Evolutionary conservation across 2,113 vertebrate species (phyloP).

Genomic region (Sarotherodon lohbergeri): DNA sequence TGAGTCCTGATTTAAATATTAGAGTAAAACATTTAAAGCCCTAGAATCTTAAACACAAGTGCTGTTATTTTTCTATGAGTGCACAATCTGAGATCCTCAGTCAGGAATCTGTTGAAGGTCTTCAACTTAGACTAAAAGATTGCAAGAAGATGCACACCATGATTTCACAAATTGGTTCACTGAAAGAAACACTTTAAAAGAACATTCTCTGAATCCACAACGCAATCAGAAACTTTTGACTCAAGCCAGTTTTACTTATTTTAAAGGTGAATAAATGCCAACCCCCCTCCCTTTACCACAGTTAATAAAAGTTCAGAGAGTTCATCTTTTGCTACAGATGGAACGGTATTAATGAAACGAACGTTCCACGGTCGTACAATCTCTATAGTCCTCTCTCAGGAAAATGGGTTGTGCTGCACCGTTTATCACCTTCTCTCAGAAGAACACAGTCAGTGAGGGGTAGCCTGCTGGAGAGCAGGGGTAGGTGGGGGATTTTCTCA

Average conservation of each 20-base stretch:
- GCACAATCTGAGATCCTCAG: background rate
- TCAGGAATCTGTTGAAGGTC: background rate
- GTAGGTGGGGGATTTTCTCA: background rate
- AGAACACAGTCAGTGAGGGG: slow-evolving; percentile 42
- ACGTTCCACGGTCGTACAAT: background rate
- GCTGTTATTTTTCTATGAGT: background rate
- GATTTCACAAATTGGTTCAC: background rate
- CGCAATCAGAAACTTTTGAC: background rate
- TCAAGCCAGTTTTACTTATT: background rate
- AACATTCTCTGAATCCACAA: background rate
- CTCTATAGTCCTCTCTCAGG: slow-evolving; percentile 34
- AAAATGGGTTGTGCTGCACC: background rate
- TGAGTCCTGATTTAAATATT: background rate
- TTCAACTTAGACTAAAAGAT: background rate
- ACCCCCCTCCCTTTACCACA: background rate
- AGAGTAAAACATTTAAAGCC: background rate
- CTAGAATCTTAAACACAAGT: background rate
- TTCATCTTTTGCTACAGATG: background rate
- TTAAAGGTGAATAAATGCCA: background rate
- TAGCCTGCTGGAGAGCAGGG: slow-evolving; percentile 18
- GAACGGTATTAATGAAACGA: slow-evolving; percentile 18
- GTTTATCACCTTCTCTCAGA: slow-evolving; percentile 58
- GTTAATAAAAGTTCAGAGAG: slow-evolving; percentile 14
- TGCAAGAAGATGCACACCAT: background rate
- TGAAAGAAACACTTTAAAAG: background rate